Conservation (phyloP, 2,888 invertebrate genomes). For the Melipona beecheii region DNA sequence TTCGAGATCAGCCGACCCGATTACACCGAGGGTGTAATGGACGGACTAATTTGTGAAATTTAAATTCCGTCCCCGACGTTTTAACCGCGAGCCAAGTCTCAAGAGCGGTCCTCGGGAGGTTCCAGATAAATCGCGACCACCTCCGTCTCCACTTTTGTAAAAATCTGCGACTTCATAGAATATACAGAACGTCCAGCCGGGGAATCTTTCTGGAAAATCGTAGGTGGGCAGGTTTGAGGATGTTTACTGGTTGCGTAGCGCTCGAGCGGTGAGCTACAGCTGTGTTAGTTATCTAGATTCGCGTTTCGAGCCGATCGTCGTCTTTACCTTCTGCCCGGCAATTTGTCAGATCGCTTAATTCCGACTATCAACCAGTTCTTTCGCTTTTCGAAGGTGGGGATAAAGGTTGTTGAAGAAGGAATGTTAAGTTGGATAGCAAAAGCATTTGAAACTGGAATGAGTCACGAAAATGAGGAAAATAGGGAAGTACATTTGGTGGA, state of each 20-base stretch:
- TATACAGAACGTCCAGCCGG: constrained; percentile 32
- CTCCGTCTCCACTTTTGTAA: constrained; percentile 15
- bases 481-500: background rate
- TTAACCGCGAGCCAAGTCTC: constrained; percentile 62
- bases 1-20: constrained; percentile 76
- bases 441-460: background rate
- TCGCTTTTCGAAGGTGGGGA: background rate
- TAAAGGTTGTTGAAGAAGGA: background rate
- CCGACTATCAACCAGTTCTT: constrained; percentile 7
- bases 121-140: constrained; percentile 71
- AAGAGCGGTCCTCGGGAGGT: constrained; percentile 37
- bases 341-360: constrained; percentile 47
- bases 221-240: constrained; percentile 61
- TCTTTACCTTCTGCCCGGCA: constrained; percentile 19
- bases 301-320: constrained; percentile 16
- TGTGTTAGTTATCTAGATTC: constrained; percentile 36
- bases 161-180: constrained; percentile 56
- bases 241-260: background rate
- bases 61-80: constrained; percentile 82
- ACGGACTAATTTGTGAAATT: constrained; percentile 84
- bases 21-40: constrained; percentile 82
- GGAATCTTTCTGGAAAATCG: constrained; percentile 71
- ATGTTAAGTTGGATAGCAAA: too few species aligned
- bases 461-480: too few species aligned
- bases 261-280: background rate